phyloP scores from a whole-genome alignment of 2,113 vertebrate genomes.

The Eudyptes chrysolophus region DNA sequence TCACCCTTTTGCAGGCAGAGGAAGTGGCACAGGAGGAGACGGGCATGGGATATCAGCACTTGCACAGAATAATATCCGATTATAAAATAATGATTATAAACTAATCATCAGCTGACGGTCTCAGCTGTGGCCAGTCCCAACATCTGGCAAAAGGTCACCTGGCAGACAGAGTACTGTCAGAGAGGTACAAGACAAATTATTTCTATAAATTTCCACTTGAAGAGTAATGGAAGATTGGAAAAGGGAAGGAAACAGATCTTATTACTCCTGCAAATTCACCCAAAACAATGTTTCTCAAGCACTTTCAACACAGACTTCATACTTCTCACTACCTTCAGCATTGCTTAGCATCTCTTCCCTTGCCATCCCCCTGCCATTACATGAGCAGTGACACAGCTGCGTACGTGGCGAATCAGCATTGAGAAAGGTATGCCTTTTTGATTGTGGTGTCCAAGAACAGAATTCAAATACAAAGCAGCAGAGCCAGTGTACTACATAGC shows the following conservation, averaged over 20 bases:
- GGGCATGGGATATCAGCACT: not conserved
- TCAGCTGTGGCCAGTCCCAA: not conserved
- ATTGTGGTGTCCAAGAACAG: not conserved
- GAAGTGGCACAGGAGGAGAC: not conserved
- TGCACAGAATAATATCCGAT: not conserved
- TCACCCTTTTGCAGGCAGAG: not conserved
- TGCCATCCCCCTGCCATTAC: not conserved
- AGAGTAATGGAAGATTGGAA: not conserved
- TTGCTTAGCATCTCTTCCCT: not conserved
- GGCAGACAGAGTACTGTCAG: not conserved
- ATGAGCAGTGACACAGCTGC: not conserved
- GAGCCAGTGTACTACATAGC: not conserved
- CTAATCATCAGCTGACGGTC: not conserved
- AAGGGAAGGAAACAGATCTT: not conserved
- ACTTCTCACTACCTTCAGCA: not conserved
- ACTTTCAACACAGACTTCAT: not conserved
- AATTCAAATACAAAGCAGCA: not conserved
- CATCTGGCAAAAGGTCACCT: not conserved
- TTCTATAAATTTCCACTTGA: not conserved
- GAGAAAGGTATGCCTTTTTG: not conserved
- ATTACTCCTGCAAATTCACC: not conserved
- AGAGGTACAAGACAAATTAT: not conserved
- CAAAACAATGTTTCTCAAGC: not conserved
- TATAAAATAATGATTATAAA: not conserved
- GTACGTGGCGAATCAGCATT: not conserved